phyloP scores from a whole-genome alignment of 2,888 invertebrate species.

The Aleiodes testaceus region DNA sequence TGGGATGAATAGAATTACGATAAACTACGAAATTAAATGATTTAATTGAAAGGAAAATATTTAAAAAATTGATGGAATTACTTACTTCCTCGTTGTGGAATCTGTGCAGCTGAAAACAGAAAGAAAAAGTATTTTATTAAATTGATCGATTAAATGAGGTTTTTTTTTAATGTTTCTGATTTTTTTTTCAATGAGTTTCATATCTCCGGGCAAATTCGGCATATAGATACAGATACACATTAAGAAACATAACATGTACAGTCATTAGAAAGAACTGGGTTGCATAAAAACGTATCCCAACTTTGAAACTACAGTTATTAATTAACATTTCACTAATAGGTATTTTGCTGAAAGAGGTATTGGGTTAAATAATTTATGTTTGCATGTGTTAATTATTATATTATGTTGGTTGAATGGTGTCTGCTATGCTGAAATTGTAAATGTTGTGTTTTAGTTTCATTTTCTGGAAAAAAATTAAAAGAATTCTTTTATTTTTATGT shows the following conservation, averaged over 20 bases:
- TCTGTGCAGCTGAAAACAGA: constrained; percentile 88
- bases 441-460: constrained; percentile 30
- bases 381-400: not conserved
- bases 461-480: not conserved
- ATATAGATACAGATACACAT: constrained; percentile 66
- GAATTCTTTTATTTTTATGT: not conserved
- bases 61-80: too few relatives aligned
- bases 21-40: not conserved
- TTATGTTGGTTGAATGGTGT: not conserved
- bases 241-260: constrained; percentile 70
- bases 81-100: constrained; percentile 92
- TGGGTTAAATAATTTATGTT: constrained; percentile 42
- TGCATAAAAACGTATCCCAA: constrained; percentile 68
- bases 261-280: constrained; percentile 66
- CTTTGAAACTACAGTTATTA: constrained; percentile 67
- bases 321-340: constrained; percentile 70
- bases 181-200: constrained; percentile 21
- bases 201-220: constrained; percentile 46
- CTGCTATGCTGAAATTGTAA: constrained; percentile 24
- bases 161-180: not conserved
- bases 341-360: constrained; percentile 52
- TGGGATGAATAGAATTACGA: constrained; percentile 31
- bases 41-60: constrained; percentile 14
- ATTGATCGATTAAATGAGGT: constrained; percentile 6
- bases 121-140: constrained; percentile 65